Base-by-base conservation (phyloP, 2,888 invertebrate genomes). In the Teinopalpus imperialis region DNA sequence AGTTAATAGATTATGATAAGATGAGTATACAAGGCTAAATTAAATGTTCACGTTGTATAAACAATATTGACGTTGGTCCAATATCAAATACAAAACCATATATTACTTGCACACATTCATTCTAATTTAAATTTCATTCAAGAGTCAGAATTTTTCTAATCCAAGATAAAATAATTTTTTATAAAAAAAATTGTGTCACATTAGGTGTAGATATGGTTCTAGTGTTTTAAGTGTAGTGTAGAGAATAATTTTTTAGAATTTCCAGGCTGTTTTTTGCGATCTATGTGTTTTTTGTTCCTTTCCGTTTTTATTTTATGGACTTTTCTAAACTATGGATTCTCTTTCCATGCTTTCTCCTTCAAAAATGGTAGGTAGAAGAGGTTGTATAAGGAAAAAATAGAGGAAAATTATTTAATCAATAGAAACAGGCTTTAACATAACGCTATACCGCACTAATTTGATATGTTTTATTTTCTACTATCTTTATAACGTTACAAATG, bases 311-410 rank as follows among this genome's bases (percentile, higher is more conserved):
- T 56, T 63, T 66, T 60, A 49, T 61, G 65, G 54, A 62, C 60
- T 58, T 68, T 67, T 81, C 73, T 81, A 71, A 86, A 85, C 70
- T 69, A 78, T 82, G 82, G 80, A 80, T 75, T 86, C 85, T 82
- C 69, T 87, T 87, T 88, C 81, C 88, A 88, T 87, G 88, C 87
- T 87, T 67, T 81, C 87, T 82, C 80, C 88, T 79, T 81, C 87
- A 77, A 87, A 86, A 69, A 81, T 88, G 88, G 88, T 88, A 88
- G 88, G 88, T 82, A 81, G 86, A 87, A 65, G 88, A 88, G 88
- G 88, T 88, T 88, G 88, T 88, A 87, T 87, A 76, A 49, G 69
- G 70, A 79, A 72, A 60, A 70, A 74, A 79, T 80, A 81, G 78
- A 75, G 43, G 51, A 52, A 56, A 54, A 56, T 52, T 60, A 61